Conservation (phyloP, 1,140 invertebrate species). For the Potamilus streckersoni region DNA sequence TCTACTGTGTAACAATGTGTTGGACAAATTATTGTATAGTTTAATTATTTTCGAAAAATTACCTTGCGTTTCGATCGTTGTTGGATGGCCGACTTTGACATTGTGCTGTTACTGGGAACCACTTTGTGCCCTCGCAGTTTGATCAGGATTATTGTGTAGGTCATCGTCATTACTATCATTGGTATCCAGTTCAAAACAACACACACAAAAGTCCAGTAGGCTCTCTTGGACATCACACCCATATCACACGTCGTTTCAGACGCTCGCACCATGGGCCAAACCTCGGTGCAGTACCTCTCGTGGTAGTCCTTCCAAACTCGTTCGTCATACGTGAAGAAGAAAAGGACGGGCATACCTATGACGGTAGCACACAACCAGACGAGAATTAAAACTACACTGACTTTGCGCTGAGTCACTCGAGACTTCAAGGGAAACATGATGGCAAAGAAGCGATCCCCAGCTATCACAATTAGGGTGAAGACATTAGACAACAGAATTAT, state of each 20-base stretch:
- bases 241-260: conserved; percentile 41
- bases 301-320: conserved; percentile 49
- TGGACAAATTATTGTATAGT: not conserved
- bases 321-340: conserved; percentile 58
- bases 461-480: conserved; percentile 69
- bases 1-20: not conserved
- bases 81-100: conserved; percentile 46
- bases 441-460: conserved; percentile 70
- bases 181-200: conserved; percentile 70
- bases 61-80: conserved; percentile 54
- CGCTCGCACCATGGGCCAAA: conserved; percentile 42
- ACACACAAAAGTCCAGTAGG: conserved; percentile 68
- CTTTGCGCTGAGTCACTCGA: conserved; percentile 65
- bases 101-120: conserved; percentile 37
- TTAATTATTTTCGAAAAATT: not conserved
- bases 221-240: conserved; percentile 44
- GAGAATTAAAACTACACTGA: conserved; percentile 59
- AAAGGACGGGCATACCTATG: conserved; percentile 65
- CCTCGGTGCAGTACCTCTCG: conserved; percentile 55
- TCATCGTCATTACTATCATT: conserved; percentile 67
- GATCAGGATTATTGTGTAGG: conserved; percentile 68
- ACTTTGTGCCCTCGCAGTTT: conserved; percentile 53
- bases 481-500: conserved; percentile 69
- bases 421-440: conserved; percentile 69
- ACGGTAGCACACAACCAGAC: conserved; percentile 66